These are phyloP conservation scores for Andrena camellia DNA, from an alignment of 2,888 invertebrate genomes.

Conservation along the genomic window DNA sequence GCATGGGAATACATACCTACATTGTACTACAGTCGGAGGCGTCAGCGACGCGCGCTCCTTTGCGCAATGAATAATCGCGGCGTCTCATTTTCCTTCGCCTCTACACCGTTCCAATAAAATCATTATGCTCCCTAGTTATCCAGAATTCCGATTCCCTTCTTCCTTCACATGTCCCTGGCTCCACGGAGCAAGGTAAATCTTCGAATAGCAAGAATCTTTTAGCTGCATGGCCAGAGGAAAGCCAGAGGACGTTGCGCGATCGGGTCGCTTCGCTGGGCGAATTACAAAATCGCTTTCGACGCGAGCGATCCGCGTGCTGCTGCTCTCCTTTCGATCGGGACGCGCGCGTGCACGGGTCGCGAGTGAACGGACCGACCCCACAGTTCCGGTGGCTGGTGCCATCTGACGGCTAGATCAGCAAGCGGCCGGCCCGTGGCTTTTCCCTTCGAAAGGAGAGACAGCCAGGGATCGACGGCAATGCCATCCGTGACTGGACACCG, in stretches of 20 bases:
- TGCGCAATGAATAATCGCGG: slow-evolving; percentile 64
- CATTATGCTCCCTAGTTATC: neutral
- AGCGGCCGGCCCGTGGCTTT: slow-evolving; percentile 64
- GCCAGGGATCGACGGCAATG: slow-evolving; percentile 72
- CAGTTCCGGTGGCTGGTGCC: slow-evolving; percentile 79
- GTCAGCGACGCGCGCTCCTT: slow-evolving; percentile 45
- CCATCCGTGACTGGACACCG: slow-evolving; percentile 85
- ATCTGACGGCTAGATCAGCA: slow-evolving; percentile 70
- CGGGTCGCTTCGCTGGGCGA: neutral
- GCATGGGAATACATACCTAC: slow-evolving; percentile 64
- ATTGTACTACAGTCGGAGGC: slow-evolving; percentile 34
- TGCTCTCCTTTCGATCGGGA: slow-evolving; percentile 17
- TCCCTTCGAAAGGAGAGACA: slow-evolving; percentile 66
- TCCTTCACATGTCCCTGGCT: too few relatives aligned
- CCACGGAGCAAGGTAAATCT: too few relatives aligned
- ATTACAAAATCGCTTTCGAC: slow-evolving; percentile 23
- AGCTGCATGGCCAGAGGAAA: neutral
- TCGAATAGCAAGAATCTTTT: neutral
- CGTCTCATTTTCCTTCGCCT: slow-evolving; percentile 7
- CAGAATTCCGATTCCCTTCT: too few relatives aligned
- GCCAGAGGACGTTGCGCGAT: neutral
- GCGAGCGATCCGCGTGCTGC: neutral
- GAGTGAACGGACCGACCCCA: slow-evolving; percentile 40
- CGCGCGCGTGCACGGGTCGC: neutral
- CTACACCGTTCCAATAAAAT: neutral